These are phyloP conservation scores for Myripristis jacobus DNA, from an alignment of 2,797 vertebrate genomes.

Conservation along the genomic window DNA sequence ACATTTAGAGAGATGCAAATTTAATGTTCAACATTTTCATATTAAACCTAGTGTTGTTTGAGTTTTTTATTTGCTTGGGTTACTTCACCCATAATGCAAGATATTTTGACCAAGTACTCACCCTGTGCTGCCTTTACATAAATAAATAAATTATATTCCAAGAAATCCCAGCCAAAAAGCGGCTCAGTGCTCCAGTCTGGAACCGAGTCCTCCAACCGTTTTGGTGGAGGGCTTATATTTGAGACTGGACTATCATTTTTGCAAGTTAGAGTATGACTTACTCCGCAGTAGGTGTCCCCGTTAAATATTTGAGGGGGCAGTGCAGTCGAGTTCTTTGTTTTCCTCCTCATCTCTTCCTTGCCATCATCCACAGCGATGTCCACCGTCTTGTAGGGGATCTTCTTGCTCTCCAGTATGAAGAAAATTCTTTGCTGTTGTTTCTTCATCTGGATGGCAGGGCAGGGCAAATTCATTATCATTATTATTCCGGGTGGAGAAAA, in stretches of 20 bases:
- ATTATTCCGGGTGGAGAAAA: neutral
- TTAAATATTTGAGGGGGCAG: constrained; percentile 75
- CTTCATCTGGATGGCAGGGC: constrained; percentile 47
- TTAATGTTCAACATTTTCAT: too few species aligned
- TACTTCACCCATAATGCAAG: too few species aligned
- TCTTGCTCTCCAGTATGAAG: constrained; percentile 14
- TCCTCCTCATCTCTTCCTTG: constrained; percentile 64
- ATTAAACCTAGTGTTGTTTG: too few species aligned
- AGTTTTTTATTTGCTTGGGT: too few species aligned
- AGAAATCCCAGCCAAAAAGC: too few species aligned
- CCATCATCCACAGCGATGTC: constrained; percentile 46
- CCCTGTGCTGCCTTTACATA: too few species aligned
- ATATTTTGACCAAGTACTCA: too few species aligned
- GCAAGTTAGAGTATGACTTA: constrained; percentile 50
- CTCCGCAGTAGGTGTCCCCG: constrained; percentile 70
- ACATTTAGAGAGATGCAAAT: too few species aligned
- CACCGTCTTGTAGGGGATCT: constrained; percentile 7
- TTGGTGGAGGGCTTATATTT: too few species aligned
- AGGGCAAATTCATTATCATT: neutral
- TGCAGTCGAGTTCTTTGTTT: constrained; percentile 15
- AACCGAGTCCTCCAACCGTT: neutral
- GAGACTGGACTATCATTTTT: neutral
- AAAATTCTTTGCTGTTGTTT: constrained; percentile 52
- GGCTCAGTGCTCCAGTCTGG: too few species aligned
- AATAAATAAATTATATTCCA: too few species aligned